Base-by-base conservation (phyloP, 2,797 vertebrate genomes). In the Dendrocincla tyrannina region DNA sequence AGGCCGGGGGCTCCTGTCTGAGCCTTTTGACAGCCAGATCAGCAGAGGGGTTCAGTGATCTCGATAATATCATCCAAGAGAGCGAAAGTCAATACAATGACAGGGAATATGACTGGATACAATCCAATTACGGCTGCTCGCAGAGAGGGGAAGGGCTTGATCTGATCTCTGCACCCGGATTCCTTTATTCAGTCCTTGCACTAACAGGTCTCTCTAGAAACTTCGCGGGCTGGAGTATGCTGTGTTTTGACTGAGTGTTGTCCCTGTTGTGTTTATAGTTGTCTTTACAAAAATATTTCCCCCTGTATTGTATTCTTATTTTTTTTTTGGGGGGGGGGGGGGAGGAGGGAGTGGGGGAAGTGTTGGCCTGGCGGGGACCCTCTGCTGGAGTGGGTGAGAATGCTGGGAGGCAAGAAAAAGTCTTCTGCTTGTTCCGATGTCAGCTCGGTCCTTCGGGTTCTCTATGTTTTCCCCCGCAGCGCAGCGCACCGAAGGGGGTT, bases 41-140 rank as follows among this genome's bases (percentile, higher is more conserved):
- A 98, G 98, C 98, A 97, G 96, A 97, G 97, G 97, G 98, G 98
- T 98, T 98, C 98, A 98, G 98, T 98, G 98, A 97, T 98, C 99
- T 98, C 98, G 98, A 99, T 99, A 99, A 99, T 98, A 99, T 99
- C 99, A 99, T 99, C 99, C 98, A 98, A 97, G 97, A 97, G 98
- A 98, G 98, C 97, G 98, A 98, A 98, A 98, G 99, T 99, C 99
- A 98, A 99, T 99, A 98, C 97, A 91, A 98, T 98, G 99, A 99
- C 98, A 98, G 98, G 98, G 98, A 98, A 98, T 98, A 98, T 98
- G 98, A 98, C 98, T 98, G 97, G 96, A 98, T 98, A 99, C 99
- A 99, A 99, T 98, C 99, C 99, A 99, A 99, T 99, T 99, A 99
- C 98, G 98, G 97, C 97, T 98, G 98, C 98, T 98, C 97, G 98